These are phyloP conservation scores for Polyploca ridens DNA, from an alignment of 2,888 invertebrate species.

Conservation along the genomic window DNA sequence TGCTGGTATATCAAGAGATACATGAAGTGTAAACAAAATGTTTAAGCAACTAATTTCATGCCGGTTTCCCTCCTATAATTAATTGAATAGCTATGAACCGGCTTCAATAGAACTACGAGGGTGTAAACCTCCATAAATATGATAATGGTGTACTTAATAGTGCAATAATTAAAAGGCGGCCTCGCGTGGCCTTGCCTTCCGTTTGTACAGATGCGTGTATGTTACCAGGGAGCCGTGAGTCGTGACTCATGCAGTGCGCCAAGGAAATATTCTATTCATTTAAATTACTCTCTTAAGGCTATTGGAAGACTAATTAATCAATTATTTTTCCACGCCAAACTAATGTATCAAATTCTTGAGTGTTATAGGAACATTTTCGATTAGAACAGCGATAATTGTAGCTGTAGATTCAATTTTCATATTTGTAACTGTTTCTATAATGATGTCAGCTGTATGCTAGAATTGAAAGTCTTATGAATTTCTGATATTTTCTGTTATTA, in stretches of 20 bases:
- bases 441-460: no score
- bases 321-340: not conserved
- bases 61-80: not conserved
- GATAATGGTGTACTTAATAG: slow-evolving; percentile 28
- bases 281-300: not conserved
- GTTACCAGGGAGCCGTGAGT: slow-evolving; percentile 40
- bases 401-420: no score
- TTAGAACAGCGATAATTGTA: no score
- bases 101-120: slow-evolving; percentile 7
- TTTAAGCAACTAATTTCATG: not conserved
- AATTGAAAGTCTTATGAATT: no score
- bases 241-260: slow-evolving; percentile 39
- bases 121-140: slow-evolving; percentile 18
- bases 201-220: slow-evolving; percentile 67
- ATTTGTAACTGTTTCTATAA: no score
- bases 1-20: not conserved
- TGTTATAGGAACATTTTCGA: no score
- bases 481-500: no score
- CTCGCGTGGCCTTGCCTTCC: slow-evolving; percentile 65
- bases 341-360: not conserved
- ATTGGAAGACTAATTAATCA: not conserved
- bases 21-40: not conserved
- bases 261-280: slow-evolving; percentile 23
- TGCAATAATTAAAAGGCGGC: slow-evolving; percentile 59
- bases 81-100: not conserved